These are phyloP conservation scores for Entomobrya multifasciata DNA, from an alignment of 2,888 invertebrate species.

Conservation along the genomic window DNA sequence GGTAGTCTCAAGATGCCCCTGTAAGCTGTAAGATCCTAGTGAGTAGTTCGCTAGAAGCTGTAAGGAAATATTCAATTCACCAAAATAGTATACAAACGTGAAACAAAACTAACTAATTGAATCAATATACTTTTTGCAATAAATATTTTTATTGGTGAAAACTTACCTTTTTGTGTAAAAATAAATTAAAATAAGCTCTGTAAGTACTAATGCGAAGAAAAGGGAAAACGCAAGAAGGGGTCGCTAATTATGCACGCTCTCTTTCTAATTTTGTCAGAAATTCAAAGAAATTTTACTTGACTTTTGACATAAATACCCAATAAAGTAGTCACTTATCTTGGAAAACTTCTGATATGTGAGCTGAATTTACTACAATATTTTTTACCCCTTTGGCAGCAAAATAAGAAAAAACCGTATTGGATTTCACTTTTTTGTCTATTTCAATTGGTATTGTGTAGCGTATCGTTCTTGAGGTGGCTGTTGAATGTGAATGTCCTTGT, in stretches of 20 bases:
- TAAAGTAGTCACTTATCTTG: background rate
- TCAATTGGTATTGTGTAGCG: background rate
- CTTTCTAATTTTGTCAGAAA: background rate
- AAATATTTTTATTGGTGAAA: background rate
- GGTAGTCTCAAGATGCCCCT: slow-evolving; percentile 51
- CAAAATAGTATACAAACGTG: no score
- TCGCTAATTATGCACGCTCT: background rate
- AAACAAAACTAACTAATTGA: no score
- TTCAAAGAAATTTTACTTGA: background rate
- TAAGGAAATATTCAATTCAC: background rate
- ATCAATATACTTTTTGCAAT: no score
- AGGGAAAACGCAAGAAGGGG: slow-evolving; percentile 25
- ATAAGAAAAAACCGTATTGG: no score
- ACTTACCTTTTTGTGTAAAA: slow-evolving; percentile 7
- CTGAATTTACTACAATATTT: background rate
- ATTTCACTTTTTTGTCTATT: background rate
- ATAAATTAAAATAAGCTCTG: slow-evolving; percentile 34
- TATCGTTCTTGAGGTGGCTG: background rate
- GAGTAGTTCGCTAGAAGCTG: slow-evolving; percentile 17
- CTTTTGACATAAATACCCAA: no score
- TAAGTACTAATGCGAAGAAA: slow-evolving; percentile 3
- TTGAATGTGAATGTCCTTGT: slow-evolving; percentile 42
- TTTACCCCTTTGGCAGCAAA: background rate
- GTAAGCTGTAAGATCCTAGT: slow-evolving; percentile 27
- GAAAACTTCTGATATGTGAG: background rate